These are phyloP conservation scores for Dryobates pubescens DNA, from an alignment of 2,797 vertebrate genomes.

Conservation along the genomic window DNA sequence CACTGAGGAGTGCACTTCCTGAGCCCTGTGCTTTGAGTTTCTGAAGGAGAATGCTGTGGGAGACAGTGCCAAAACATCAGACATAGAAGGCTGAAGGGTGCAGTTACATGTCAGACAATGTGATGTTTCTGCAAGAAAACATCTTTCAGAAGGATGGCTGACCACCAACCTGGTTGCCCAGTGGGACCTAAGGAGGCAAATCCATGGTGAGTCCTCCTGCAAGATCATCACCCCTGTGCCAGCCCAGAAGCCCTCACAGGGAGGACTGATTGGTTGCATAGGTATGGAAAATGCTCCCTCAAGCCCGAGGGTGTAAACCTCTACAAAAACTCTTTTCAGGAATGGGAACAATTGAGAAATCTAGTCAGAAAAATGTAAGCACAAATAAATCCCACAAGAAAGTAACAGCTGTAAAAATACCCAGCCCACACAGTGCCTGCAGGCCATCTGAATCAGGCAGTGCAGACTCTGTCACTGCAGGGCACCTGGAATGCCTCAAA, in stretches of 20 bases:
- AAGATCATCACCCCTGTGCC: neutral
- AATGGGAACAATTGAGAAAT: neutral
- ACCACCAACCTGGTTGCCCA: neutral
- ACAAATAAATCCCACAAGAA: neutral
- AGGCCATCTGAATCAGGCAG: neutral
- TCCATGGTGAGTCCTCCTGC: accelerated
- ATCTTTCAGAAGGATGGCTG: neutral
- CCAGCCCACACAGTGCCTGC: accelerated
- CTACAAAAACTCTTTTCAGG: neutral
- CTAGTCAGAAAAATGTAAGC: neutral
- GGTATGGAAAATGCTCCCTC: accelerated
- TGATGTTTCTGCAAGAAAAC: neutral
- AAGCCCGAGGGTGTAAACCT: neutral
- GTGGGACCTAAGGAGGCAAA: neutral
- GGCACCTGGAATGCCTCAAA: neutral
- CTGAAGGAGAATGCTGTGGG: too few species aligned
- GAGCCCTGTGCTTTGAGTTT: too few species aligned
- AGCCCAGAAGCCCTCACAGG: neutral
- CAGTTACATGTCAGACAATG: accelerated
- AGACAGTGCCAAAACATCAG: too few species aligned
- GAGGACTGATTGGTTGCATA: accelerated
- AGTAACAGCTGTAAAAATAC: neutral
- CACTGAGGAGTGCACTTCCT: too few species aligned
- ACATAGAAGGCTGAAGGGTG: accelerated
- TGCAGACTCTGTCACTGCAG: neutral